Evolutionary conservation across 2,113 vertebrate genomes (phyloP).

Genomic region (Setophaga coronata): DNA sequence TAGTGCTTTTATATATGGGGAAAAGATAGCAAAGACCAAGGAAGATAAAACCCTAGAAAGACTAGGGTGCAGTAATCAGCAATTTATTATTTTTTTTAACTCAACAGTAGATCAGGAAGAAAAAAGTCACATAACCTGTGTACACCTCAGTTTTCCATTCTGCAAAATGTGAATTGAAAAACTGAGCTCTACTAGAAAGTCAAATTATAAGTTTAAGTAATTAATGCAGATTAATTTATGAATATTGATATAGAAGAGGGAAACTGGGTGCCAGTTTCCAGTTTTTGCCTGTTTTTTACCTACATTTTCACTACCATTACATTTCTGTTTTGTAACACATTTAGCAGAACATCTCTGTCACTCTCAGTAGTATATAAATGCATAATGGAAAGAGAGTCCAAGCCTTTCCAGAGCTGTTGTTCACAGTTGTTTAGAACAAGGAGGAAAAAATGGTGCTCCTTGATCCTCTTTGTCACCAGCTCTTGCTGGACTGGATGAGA

Average conservation of each 20-base stretch:
- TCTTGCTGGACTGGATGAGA: background rate
- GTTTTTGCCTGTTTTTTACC: background rate
- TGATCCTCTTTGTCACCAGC: background rate
- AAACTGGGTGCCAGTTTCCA: background rate
- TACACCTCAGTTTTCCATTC: background rate
- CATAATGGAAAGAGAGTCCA: background rate
- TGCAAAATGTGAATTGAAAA: background rate
- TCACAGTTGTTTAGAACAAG: background rate
- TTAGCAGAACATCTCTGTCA: background rate
- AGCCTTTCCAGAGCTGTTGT: background rate
- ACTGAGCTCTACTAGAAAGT: background rate
- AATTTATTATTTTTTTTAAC: background rate
- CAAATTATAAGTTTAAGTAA: background rate
- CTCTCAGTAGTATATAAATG: background rate
- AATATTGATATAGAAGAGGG: background rate
- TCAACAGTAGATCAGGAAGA: background rate
- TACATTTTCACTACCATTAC: background rate
- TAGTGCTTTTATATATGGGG: background rate
- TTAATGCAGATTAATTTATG: background rate
- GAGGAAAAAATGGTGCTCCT: background rate
- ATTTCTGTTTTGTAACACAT: background rate
- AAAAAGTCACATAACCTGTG: background rate
- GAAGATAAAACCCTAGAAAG: too few species aligned
- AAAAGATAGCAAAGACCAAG: too few species aligned
- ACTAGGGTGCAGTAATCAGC: background rate